phyloP scores from a whole-genome alignment of 2,888 invertebrate genomes.

The Lasioglossum leucozonium region DNA sequence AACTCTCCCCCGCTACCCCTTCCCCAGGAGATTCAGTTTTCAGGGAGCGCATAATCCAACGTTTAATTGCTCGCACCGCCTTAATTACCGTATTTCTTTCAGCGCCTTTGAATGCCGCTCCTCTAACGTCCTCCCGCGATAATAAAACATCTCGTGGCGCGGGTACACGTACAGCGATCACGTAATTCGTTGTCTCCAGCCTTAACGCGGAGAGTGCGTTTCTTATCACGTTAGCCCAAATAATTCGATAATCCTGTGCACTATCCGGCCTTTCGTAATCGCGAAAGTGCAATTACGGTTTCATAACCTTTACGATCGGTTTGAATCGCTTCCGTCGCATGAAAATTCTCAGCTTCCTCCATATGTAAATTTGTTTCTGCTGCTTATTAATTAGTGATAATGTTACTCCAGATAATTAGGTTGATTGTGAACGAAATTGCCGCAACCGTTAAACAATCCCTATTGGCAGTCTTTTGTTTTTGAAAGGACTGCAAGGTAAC shows the following conservation, averaged over 20 bases:
- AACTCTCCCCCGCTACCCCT: background rate
- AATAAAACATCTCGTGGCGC: background rate
- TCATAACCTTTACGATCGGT: background rate
- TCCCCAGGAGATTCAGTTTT: background rate
- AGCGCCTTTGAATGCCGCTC: constrained; percentile 5
- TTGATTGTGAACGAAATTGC: background rate
- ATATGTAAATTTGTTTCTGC: background rate
- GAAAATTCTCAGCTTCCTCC: background rate
- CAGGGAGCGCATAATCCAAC: constrained; percentile 7
- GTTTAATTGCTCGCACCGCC: constrained; percentile 25
- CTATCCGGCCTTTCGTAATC: background rate
- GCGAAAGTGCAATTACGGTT: background rate
- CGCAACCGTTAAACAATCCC: background rate
- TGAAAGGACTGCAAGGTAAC: no score
- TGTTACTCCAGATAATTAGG: background rate
- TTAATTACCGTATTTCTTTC: constrained; percentile 21
- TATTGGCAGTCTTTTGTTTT: background rate
- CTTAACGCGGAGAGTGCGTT: background rate
- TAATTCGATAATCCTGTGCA: background rate
- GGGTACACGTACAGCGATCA: background rate
- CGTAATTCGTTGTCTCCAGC: background rate
- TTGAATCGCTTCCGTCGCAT: background rate
- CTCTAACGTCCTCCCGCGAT: background rate
- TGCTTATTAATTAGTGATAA: background rate
- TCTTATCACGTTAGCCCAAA: background rate